These are phyloP conservation scores for Syrrhaptes paradoxus DNA, from an alignment of 2,113 vertebrate species.

Conservation along the genomic window DNA sequence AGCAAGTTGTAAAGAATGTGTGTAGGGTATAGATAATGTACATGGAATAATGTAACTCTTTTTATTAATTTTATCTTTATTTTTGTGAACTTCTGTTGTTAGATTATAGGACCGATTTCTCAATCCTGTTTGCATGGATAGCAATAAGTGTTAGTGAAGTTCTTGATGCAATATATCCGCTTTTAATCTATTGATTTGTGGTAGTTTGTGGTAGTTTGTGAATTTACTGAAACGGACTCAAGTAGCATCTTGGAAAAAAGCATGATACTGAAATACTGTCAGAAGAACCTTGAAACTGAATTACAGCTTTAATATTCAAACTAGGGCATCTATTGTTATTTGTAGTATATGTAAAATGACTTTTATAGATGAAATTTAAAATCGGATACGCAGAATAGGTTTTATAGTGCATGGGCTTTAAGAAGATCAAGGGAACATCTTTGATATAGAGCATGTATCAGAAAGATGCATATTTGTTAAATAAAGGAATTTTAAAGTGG, in stretches of 20 bases:
- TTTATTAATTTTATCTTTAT: not conserved
- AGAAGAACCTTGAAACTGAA: constrained; percentile 68
- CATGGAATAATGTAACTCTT: not conserved
- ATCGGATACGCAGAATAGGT: constrained; percentile 57
- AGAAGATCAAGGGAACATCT: constrained; percentile 14
- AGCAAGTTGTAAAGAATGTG: not conserved
- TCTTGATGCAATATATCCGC: not conserved
- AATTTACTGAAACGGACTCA: not conserved
- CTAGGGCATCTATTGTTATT: constrained; percentile 57
- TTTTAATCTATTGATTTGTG: not conserved
- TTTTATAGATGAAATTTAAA: constrained; percentile 69
- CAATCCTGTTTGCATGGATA: not conserved
- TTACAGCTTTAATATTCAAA: constrained; percentile 64
- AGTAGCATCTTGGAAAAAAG: not conserved
- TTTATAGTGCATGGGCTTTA: constrained; percentile 65
- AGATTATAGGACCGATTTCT: not conserved
- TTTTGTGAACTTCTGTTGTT: not conserved
- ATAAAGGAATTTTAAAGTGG: constrained; percentile 39
- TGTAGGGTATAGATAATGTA: not conserved
- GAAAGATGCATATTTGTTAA: constrained; percentile 59
- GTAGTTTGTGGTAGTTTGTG: not conserved
- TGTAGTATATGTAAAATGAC: constrained; percentile 63
- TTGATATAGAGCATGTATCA: constrained; percentile 24
- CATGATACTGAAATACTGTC: constrained; percentile 21
- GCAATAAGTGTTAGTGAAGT: not conserved